Evolutionary conservation across 30 jellyfish, hydroid and myxozoan species (phyloP), one percentile per base, ranked within the genome.

Genomic region (Morbakka virulenta): DNA sequence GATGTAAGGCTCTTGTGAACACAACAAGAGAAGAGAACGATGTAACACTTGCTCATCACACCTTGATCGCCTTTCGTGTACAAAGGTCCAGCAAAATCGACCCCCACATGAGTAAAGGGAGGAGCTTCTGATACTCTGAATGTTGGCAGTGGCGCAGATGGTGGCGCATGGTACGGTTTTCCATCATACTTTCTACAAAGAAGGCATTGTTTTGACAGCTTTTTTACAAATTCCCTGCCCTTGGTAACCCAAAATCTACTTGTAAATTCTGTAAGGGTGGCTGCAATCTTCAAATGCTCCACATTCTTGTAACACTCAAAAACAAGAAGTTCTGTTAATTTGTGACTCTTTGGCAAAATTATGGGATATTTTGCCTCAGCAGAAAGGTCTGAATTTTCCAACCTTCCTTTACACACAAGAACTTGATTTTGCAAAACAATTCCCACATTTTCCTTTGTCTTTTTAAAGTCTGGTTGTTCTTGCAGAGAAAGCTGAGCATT

Each of bases 231-330:
- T 17, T 41, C 13, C 57, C 17, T 41, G 13, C 17, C 57, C 17
- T 17, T 9, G 9, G 57, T 41, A 41, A 41, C 57, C 57, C 57
- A 41, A 41, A 17, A 41, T 17, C 57, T 41, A 17, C 13, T 41
- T n/a, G n/a, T n/a, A n/a, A n/a, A n/a, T n/a, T n/a, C n/a, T n/a
- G n/a, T n/a, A n/a, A n/a, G n/a, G n/a, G n/a, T n/a, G n/a, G n/a
- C n/a, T n/a, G n/a, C n/a, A n/a, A n/a, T n/a, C 83, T 78, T 17
- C 74, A n/a, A n/a, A n/a, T 80, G 92, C 41, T 67, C 48, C 35
- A 80, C 69, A 17, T 36, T 68, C 4, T 24, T 27, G 66, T 78
- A 81, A 30, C 89, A 78, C 41, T 78, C 53, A 32, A 78, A n/a
- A n/a, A n/a, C n/a, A n/a, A n/a, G n/a, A n/a, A n/a, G n/a, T n/a